These are phyloP conservation scores for Petrocephalus sullivani DNA, from an alignment of 2,797 vertebrate species.

Conservation along the genomic window DNA sequence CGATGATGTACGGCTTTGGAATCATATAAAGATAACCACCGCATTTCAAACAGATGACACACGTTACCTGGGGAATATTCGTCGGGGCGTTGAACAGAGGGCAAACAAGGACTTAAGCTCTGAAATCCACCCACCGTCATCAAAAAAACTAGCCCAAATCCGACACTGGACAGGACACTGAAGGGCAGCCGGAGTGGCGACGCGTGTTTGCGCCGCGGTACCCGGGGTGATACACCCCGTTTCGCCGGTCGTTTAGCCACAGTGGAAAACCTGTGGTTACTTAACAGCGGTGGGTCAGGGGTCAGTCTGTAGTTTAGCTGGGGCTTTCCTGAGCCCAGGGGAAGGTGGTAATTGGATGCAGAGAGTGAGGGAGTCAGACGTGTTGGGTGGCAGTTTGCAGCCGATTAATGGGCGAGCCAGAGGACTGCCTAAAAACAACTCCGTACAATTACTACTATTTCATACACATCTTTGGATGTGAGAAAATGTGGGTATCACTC, in stretches of 20 bases:
- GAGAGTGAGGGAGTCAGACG: slow-evolving; percentile 61
- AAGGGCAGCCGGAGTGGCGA: slow-evolving; percentile 22
- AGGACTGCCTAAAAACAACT: slow-evolving; percentile 47
- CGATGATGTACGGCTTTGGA: neutral
- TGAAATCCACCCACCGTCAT: neutral
- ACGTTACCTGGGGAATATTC: neutral
- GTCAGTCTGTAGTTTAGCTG: slow-evolving; percentile 69
- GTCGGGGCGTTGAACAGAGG: neutral
- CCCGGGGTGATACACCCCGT: slow-evolving; percentile 41
- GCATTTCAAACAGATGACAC: neutral
- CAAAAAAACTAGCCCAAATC: neutral
- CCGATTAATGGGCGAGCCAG: slow-evolving; percentile 60
- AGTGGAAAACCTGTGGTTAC: slow-evolving; percentile 71
- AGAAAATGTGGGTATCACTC: neutral
- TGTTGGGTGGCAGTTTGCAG: slow-evolving; percentile 64
- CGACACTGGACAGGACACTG: neutral
- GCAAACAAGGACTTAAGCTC: neutral
- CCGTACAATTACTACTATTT: neutral
- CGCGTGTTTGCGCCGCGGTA: slow-evolving; percentile 36
- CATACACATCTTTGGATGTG: neutral
- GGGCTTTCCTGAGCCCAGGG: slow-evolving; percentile 65
- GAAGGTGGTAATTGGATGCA: slow-evolving; percentile 81
- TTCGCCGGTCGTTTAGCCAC: slow-evolving; percentile 77
- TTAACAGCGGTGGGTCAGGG: slow-evolving; percentile 82
- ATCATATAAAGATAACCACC: neutral